A percentile compares a stretch with the other conserved stretches of the same genome.
These are phyloP conservation scores for Seladonia tumulorum DNA, from an alignment of 2,888 invertebrate genomes.

Conservation along the genomic window DNA sequence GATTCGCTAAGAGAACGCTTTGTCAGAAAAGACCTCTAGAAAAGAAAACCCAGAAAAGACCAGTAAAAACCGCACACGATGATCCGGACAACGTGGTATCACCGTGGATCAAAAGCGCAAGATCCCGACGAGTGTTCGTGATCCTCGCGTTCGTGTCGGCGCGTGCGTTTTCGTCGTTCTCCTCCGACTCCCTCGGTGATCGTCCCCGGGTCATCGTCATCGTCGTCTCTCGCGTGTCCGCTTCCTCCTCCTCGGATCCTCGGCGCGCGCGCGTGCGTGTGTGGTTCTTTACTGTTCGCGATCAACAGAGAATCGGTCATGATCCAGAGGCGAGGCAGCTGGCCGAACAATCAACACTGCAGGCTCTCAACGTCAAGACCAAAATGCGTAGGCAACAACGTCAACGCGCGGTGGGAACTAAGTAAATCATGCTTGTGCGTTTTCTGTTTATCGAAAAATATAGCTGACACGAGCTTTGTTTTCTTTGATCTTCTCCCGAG, in stretches of 20 bases:
- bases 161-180: conserved; percentile 27
- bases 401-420: conserved; percentile 36
- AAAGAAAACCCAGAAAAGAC: conserved; percentile 29
- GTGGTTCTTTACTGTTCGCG: conserved; percentile 64
- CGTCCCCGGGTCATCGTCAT: conserved; percentile 12
- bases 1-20: conserved; percentile 64
- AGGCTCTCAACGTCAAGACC: conserved; percentile 42
- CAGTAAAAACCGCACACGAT: conserved; percentile 46
- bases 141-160: conserved; percentile 27
- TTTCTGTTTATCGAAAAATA: neutral
- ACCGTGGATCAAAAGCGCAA: conserved; percentile 25
- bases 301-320: conserved; percentile 59
- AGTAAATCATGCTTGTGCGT: conserved; percentile 42
- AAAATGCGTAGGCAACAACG: conserved; percentile 50
- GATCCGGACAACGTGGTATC: conserved; percentile 41
- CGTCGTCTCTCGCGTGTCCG: conserved; percentile 8
- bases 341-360: conserved; percentile 27
- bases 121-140: neutral
- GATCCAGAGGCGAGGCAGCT: neutral
- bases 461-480: neutral
- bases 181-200: conserved; percentile 13
- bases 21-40: conserved; percentile 66
- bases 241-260: conserved; percentile 31
- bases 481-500: neutral
- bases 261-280: neutral